Conservation (phyloP, 2,888 invertebrate genomes). For the Pyrgus malvae region DNA sequence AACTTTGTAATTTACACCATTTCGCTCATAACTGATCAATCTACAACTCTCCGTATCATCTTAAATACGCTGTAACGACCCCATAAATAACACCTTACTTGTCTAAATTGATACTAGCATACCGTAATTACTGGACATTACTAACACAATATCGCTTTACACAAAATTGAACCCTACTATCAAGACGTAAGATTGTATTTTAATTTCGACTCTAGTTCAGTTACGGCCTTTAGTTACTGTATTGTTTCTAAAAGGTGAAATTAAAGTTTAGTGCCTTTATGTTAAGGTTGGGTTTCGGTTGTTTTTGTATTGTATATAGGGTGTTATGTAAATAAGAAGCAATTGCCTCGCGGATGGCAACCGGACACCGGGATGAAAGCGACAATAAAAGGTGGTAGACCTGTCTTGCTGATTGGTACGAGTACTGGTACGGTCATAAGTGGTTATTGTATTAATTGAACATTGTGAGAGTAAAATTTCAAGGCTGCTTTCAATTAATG, state of each 20-base stretch:
- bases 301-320: conserved; percentile 13
- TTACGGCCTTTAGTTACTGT: background rate
- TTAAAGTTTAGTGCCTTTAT: background rate
- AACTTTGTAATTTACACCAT: conserved; percentile 1
- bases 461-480: too few species aligned
- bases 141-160: conserved; percentile 1
- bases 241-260: background rate
- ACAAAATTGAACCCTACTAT: background rate
- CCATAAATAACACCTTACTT: conserved; percentile 40
- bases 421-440: conserved; percentile 44
- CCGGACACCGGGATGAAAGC: conserved; percentile 79
- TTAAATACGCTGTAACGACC: conserved; percentile 17
- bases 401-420: conserved; percentile 73
- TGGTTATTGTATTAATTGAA: conserved; percentile 17
- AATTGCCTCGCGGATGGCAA: conserved; percentile 74
- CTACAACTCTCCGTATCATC: conserved; percentile 20
- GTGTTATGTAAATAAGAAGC: conserved; percentile 44
- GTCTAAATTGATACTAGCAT: conserved; percentile 45
- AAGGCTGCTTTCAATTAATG: too few species aligned
- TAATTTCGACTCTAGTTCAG: background rate
- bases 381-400: conserved; percentile 79
- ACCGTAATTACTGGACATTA: conserved; percentile 42
- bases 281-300: conserved; percentile 22
- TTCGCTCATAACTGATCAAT: conserved; percentile 10
- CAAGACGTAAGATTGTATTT: background rate